Base-by-base conservation (phyloP, 1,140 invertebrate genomes). In the Drosophila simulans region DNA sequence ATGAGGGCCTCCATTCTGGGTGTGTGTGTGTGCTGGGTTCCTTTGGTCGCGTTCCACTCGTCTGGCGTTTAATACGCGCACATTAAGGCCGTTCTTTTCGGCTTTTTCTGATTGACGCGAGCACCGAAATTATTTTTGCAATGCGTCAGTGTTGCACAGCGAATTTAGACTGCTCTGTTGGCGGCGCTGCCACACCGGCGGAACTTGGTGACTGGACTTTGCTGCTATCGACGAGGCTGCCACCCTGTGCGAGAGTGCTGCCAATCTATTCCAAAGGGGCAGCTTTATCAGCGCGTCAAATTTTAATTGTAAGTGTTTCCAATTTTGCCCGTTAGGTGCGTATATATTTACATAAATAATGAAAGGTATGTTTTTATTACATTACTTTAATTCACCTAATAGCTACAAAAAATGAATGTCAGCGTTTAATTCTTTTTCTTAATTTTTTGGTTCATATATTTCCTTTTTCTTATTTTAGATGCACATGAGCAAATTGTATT, bases 1-100 rank as follows among this genome's bases (percentile, higher is more conserved):
- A 99, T 99, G 75, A 99, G 94, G 49, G 97, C 97, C 94, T 99
- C 98, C 99, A 99, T 99, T 60, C 63, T 88, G 78, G 57, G 31
- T 51, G 62, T 49, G 56, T 62, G 55, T 51, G 63, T 17, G 35
- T 70, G 51, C 54, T 57, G 27, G 59, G 43, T 73, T 39, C 56
- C 48, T 54, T 54, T 43, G 31, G 48, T 69, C 43, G 46, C 65
- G 43, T 56, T 73, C 56, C 25, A 40, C 27, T 63, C 45, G 37
- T 56, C 59, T 57, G n/a, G 3, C 17, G 43, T 20, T 59, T 48
- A 48, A 49, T 63, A 37, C 54, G 35, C 64, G 46, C 76, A 83
- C 83, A 88, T 88, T 66, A 56, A 84, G 54, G 75, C 48, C 59
- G 22, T 52, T 66, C 25, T 56, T 46, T 64, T 57, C 40, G 55